Percentiles rank a stretch among this genome's conserved stretches.
These are phyloP conservation scores for Tenualosa thibaudeaui DNA, from an alignment of 2,797 vertebrate species.

Conservation along the genomic window DNA sequence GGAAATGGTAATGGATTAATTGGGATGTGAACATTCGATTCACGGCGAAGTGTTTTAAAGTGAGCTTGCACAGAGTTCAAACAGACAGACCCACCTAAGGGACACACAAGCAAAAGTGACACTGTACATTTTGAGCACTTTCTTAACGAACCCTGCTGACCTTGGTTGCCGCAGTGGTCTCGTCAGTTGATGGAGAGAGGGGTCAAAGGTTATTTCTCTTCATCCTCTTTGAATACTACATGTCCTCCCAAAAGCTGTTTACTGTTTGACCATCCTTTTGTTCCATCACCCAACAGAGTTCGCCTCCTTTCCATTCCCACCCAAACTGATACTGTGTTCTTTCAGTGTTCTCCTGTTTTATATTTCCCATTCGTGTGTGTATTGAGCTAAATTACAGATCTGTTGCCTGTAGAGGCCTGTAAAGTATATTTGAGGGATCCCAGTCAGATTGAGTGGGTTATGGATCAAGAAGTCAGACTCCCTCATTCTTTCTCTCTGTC, in stretches of 20 bases:
- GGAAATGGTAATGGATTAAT: constrained; percentile 24
- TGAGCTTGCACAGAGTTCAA: constrained; percentile 21
- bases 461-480: neutral
- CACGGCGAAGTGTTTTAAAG: constrained; percentile 12
- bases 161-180: neutral
- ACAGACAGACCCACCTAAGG: constrained; percentile 6
- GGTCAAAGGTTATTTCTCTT: constrained; percentile 15
- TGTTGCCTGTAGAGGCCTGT: neutral
- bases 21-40: constrained; percentile 11
- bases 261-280: neutral
- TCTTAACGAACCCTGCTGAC: neutral
- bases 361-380: neutral
- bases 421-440: neutral
- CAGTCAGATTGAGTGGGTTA: neutral
- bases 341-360: neutral
- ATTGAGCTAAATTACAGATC: neutral
- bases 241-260: constrained; percentile 3
- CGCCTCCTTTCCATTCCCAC: neutral
- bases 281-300: neutral
- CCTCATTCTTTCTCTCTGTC: neutral
- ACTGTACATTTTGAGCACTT: constrained; percentile 21
- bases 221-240: neutral
- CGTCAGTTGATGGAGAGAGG: constrained; percentile 7
- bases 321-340: neutral
- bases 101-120: constrained; percentile 14